phyloP scores from a whole-genome alignment of 2,113 vertebrate genomes.

The Hemichromis elongatus region DNA sequence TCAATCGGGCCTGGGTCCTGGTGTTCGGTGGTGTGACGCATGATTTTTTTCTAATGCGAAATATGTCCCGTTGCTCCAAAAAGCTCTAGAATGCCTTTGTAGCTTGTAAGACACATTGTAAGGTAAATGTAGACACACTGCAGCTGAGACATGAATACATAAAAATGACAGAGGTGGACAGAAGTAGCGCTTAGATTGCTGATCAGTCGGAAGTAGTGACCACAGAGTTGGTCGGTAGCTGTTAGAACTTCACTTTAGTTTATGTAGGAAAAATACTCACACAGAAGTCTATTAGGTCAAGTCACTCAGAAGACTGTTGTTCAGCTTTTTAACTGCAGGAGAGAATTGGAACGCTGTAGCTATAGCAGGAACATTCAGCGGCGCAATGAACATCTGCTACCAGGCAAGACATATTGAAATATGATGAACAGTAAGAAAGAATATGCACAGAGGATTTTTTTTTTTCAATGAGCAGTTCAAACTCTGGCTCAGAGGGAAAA shows the following conservation, averaged over 20 bases:
- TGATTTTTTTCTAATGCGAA: not conserved
- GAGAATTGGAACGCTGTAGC: not conserved
- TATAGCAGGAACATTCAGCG: not conserved
- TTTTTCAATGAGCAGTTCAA: not conserved
- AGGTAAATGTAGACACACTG: not conserved
- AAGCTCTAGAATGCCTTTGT: not conserved
- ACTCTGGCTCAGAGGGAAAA: not conserved
- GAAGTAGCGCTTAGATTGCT: not conserved
- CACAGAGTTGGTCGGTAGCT: not conserved
- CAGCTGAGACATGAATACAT: not conserved
- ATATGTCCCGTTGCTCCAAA: not conserved
- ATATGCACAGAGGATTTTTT: not conserved
- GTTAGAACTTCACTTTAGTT: not conserved
- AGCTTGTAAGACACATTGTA: not conserved
- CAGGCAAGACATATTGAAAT: not conserved
- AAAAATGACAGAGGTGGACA: not conserved
- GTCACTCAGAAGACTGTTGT: not conserved
- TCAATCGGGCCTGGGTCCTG: not conserved
- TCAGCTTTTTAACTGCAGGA: not conserved
- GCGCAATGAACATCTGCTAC: not conserved
- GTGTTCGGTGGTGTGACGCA: rapidly evolving
- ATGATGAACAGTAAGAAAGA: not conserved
- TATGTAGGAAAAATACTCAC: not conserved
- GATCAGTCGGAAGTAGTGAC: not conserved
- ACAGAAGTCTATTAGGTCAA: not conserved